phyloP scores from a whole-genome alignment of 53 echinoderm and acorn worm genomes.

The Paelopatides confundens region DNA sequence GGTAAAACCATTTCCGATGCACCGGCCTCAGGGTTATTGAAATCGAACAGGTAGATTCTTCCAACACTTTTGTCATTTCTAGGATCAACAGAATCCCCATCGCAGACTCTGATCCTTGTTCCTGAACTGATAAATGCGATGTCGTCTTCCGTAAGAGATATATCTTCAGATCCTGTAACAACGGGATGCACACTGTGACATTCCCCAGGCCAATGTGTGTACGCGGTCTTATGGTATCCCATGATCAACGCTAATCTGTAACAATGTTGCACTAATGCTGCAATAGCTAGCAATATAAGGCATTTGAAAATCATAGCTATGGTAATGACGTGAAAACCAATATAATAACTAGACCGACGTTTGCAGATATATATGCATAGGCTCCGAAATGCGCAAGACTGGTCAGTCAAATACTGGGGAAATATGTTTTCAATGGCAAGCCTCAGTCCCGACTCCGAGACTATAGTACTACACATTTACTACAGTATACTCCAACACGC shows the following conservation, averaged over 20 bases:
- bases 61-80: not conserved
- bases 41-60: constrained; percentile 8
- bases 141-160: not conserved
- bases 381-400: too few relatives aligned
- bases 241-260: constrained; percentile 1
- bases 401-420: too few relatives aligned
- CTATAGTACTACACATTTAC: too few relatives aligned
- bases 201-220: not conserved
- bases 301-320: not conserved
- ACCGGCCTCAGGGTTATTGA: not conserved
- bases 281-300: not conserved
- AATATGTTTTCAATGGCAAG: too few relatives aligned
- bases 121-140: not conserved
- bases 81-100: not conserved
- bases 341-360: too few relatives aligned
- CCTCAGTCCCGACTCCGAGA: too few relatives aligned
- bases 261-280: not conserved
- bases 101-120: not conserved
- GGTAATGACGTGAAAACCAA: too few relatives aligned
- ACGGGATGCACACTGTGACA: not conserved
- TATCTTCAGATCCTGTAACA: not conserved
- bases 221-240: constrained; percentile 5
- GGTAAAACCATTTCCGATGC: constrained; percentile 9
- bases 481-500: too few relatives aligned
- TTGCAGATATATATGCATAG: too few relatives aligned